Percentiles rank a stretch among this genome's conserved stretches.
Evolutionary conservation across 2,888 invertebrate species (phyloP).

Genomic region (Autographa gamma): DNA sequence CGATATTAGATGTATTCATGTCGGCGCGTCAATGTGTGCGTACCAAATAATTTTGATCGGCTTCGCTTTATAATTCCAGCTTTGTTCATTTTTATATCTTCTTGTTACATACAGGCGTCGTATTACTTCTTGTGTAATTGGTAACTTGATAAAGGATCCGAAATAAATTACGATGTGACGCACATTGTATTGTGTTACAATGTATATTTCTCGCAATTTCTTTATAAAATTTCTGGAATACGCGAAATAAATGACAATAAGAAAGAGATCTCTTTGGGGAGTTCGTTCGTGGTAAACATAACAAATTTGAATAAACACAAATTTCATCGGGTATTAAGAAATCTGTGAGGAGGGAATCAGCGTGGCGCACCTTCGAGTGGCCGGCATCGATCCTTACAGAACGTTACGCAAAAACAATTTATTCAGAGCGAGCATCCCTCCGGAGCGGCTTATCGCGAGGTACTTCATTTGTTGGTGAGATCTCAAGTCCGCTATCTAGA

Average conservation of each 20-base stretch:
- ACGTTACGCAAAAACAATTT: conserved; percentile 59
- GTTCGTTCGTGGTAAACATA: conserved; percentile 43
- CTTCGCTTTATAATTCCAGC: conserved; percentile 10
- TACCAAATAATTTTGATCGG: conserved; percentile 19
- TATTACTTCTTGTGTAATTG: conserved; percentile 36
- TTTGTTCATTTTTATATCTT: conserved; percentile 22
- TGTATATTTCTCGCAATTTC: conserved; percentile 15
- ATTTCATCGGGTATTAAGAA: conserved; percentile 46
- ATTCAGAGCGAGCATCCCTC: conserved; percentile 36
- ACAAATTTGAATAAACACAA: conserved; percentile 52
- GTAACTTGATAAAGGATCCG: conserved; percentile 31
- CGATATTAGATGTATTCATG: conserved; percentile 34
- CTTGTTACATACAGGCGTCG: conserved; percentile 11
- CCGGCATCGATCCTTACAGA: conserved; percentile 51
- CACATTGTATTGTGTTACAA: conserved; percentile 22
- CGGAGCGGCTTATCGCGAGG: conserved; percentile 63
- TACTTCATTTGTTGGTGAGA: conserved; percentile 62
- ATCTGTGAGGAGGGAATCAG: conserved; percentile 43
- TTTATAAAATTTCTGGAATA: conserved; percentile 24
- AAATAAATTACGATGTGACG: conserved; percentile 17
- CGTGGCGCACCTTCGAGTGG: conserved; percentile 55
- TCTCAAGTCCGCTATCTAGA: conserved; percentile 63
- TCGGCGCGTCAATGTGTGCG: conserved; percentile 11
- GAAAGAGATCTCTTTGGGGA: conserved; percentile 25
- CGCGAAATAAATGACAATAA: conserved; percentile 28